phyloP scores from a whole-genome alignment of 2,797 vertebrate species.

The Myioborus miniatus region DNA sequence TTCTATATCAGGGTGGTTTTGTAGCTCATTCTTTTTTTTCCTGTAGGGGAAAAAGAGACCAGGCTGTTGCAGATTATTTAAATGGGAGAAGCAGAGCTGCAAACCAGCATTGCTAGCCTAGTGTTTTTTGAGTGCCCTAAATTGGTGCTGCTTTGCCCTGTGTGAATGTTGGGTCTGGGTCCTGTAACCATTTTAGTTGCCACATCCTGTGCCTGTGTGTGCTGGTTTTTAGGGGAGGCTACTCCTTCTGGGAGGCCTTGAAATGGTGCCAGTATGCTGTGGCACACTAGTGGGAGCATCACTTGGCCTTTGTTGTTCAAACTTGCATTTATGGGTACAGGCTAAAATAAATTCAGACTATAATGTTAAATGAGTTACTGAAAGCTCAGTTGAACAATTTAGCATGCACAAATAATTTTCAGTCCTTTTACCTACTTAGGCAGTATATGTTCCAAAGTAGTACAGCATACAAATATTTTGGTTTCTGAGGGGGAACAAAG shows the following conservation, averaged over 20 bases:
- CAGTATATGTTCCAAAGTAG: not conserved
- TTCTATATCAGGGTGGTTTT: not conserved
- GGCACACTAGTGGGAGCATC: not conserved
- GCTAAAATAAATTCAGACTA: not conserved
- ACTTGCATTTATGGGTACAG: not conserved
- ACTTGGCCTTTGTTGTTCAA: not conserved
- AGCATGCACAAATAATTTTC: not conserved
- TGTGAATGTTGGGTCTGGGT: not conserved
- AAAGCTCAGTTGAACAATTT: not conserved
- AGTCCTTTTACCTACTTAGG: not conserved
- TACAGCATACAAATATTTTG: not conserved
- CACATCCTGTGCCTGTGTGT: not conserved
- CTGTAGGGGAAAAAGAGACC: not conserved
- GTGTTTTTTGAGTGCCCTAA: not conserved
- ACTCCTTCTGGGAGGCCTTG: not conserved
- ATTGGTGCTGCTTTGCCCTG: not conserved
- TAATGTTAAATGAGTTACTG: slow-evolving; percentile 1
- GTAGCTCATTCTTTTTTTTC: not conserved
- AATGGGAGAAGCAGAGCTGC: not conserved
- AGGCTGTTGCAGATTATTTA: not conserved
- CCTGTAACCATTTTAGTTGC: not conserved
- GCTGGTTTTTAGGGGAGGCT: not conserved
- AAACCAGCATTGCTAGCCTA: not conserved
- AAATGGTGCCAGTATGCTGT: not conserved
- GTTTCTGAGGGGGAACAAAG: not conserved